Percentiles rank a stretch among this genome's conserved stretches.
Evolutionary conservation across 1,140 invertebrate species (phyloP).

Genomic region (Drosophila trapezifrons): DNA sequence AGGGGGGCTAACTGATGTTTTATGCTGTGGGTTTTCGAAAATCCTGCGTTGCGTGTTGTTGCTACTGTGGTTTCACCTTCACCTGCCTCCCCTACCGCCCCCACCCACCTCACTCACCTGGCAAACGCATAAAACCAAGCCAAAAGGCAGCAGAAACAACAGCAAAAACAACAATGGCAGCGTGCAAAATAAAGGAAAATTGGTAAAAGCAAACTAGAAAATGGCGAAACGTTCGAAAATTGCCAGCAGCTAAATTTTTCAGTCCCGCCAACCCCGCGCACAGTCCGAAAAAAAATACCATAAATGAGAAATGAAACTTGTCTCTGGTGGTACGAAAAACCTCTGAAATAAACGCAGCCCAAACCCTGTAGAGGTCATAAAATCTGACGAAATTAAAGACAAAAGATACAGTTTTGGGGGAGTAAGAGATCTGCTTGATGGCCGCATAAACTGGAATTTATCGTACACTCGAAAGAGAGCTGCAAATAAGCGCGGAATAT

Average conservation of each 20-base stretch:
- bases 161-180: constrained; percentile 31
- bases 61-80: constrained; percentile 39
- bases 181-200: constrained; percentile 42
- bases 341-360: neutral
- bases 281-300: constrained; percentile 33
- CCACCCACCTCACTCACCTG: constrained; percentile 38
- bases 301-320: constrained; percentile 82
- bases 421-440: neutral
- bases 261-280: neutral
- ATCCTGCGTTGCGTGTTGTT: constrained; percentile 75
- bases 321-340: constrained; percentile 44
- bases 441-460: constrained; percentile 24
- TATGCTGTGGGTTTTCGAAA: constrained; percentile 79
- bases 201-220: constrained; percentile 61
- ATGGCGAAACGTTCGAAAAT: constrained; percentile 75
- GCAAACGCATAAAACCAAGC: constrained; percentile 63
- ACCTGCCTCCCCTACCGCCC: neutral
- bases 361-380: constrained; percentile 33
- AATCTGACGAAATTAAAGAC: constrained; percentile 39
- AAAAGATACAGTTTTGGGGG: constrained; percentile 4
- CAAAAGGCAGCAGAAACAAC: constrained; percentile 44
- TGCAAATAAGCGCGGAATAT: constrained; percentile 1
- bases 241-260: constrained; percentile 73
- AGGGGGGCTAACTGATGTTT: constrained; percentile 62
- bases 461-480: constrained; percentile 2